Percentiles rank a stretch among this genome's conserved stretches.
Conservation (phyloP, 1,140 invertebrate species). For the Brachionus rubens region DNA sequence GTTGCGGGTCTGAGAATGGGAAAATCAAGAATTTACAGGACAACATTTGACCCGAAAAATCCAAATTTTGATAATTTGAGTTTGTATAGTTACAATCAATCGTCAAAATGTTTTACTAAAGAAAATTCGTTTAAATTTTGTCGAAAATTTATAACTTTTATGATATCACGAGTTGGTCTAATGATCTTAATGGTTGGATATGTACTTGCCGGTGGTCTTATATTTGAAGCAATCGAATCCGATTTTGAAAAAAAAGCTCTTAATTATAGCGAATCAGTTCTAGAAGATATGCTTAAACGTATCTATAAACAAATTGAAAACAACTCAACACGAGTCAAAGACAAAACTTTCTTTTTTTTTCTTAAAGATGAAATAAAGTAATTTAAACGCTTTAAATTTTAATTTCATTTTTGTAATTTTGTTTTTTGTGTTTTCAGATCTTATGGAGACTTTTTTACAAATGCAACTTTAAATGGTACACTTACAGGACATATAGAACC, state of each 20-base stretch:
- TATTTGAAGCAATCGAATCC: constrained; percentile 45
- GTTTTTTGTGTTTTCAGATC: background rate
- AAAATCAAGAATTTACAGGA: constrained; percentile 14
- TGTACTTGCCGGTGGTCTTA: constrained; percentile 23
- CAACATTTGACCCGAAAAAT: background rate
- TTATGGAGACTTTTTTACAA: constrained; percentile 35
- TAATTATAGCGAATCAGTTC: background rate
- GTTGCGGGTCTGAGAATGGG: background rate
- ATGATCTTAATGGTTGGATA: constrained; percentile 40
- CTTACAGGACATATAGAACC: constrained; percentile 11
- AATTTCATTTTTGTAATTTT: background rate
- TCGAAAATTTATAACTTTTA: constrained; percentile 39
- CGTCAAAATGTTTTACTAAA: constrained; percentile 36
- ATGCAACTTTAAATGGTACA: constrained; percentile 24
- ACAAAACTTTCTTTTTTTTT: constrained; percentile 17
- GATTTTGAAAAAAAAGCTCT: constrained; percentile 19
- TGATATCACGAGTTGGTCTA: constrained; percentile 44
- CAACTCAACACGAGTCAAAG: constrained; percentile 39
- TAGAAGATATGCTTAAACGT: constrained; percentile 38
- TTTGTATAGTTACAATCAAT: constrained; percentile 5
- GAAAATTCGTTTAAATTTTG: constrained; percentile 44
- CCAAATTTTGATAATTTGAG: background rate
- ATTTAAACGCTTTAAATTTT: background rate
- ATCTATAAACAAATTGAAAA: constrained; percentile 44
- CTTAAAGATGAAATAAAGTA: constrained; percentile 22